Evolutionary conservation across 2,888 invertebrate species (phyloP).

Genomic region (Brenthis daphne): DNA sequence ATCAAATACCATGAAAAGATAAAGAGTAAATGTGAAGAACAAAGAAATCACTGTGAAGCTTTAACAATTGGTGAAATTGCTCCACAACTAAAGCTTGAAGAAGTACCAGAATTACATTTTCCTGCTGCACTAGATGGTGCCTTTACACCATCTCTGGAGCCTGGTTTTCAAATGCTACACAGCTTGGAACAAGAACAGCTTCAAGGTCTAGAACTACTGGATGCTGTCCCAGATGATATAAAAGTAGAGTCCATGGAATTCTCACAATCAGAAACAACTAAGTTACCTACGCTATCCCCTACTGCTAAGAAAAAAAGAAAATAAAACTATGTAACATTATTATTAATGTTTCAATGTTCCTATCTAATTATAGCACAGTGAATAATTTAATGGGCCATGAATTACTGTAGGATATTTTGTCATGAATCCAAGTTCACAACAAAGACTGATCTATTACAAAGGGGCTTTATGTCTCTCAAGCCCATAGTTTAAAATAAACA

Average conservation of each 20-base stretch:
- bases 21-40: constrained; percentile 60
- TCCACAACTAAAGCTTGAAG: constrained; percentile 71
- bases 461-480: too few species aligned
- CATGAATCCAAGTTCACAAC: too few species aligned
- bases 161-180: constrained; percentile 85
- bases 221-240: constrained; percentile 69
- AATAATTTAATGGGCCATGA: too few species aligned
- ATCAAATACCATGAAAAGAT: constrained; percentile 67
- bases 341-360: constrained; percentile 4
- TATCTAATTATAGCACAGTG: too few species aligned
- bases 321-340: constrained; percentile 48
- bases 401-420: too few species aligned
- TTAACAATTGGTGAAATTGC: constrained; percentile 64
- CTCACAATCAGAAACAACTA: constrained; percentile 63
- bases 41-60: constrained; percentile 61
- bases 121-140: constrained; percentile 76
- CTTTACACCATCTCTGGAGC: constrained; percentile 82
- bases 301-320: constrained; percentile 73
- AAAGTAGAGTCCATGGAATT: constrained; percentile 74
- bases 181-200: constrained; percentile 83
- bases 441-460: too few species aligned
- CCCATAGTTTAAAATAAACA: too few species aligned
- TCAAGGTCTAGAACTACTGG: constrained; percentile 70
- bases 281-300: constrained; percentile 63
- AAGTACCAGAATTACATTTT: constrained; percentile 80